Percentiles rank a stretch among this genome's conserved stretches.
Evolutionary conservation across 2,113 vertebrate genomes (phyloP).

Genomic region (Leptodactylus fuscus): DNA sequence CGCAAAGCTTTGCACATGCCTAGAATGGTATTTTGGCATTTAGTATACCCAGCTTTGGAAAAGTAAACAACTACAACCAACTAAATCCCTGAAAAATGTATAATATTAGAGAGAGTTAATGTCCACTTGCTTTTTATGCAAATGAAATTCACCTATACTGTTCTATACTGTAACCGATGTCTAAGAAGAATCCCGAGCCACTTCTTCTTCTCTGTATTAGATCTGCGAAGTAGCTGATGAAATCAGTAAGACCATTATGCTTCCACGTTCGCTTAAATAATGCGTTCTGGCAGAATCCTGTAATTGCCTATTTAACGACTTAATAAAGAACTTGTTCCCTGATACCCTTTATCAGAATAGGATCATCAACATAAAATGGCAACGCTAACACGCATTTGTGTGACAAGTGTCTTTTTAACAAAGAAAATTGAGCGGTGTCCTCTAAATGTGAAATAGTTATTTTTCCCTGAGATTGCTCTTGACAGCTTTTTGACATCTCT

Average conservation of each 20-base stretch:
- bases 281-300: background rate
- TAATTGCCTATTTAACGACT: background rate
- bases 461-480: slow-evolving; percentile 39
- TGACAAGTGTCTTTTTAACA: slow-evolving; percentile 25
- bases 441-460: slow-evolving; percentile 29
- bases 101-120: no score
- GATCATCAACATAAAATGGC: slow-evolving; percentile 20
- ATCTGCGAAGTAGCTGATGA: no score
- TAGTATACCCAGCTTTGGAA: no score
- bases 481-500: slow-evolving; percentile 52
- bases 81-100: no score
- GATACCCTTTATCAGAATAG: slow-evolving; percentile 25
- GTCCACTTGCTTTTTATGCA: no score
- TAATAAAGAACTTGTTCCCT: slow-evolving; percentile 10
- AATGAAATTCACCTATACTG: no score
- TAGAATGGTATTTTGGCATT: no score
- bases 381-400: background rate
- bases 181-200: no score
- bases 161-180: no score
- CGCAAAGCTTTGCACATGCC: no score
- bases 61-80: no score
- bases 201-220: no score
- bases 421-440: slow-evolving; percentile 39
- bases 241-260: background rate
- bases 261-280: slow-evolving; percentile 11